Evolutionary conservation across 2,888 invertebrate genomes (phyloP).

Genomic region (Ochropleura plecta): DNA sequence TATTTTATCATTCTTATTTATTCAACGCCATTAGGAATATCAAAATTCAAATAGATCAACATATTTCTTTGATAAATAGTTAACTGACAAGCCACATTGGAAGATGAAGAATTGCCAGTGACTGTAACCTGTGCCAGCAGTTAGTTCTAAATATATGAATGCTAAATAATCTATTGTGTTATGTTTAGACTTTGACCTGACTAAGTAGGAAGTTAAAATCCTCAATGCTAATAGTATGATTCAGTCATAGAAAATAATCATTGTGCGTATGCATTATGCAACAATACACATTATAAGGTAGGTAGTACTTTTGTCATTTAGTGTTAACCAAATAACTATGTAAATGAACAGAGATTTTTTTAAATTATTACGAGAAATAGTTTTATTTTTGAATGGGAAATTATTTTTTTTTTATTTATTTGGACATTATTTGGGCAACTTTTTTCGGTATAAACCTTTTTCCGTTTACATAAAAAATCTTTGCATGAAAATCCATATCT

Average conservation of each 20-base stretch:
- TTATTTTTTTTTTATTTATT: no score
- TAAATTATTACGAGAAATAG: no score
- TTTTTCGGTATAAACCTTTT: no score
- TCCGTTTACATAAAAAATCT: no score
- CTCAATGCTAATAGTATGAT: slow-evolving; percentile 30
- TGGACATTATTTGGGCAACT: no score
- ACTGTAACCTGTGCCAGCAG: slow-evolving; percentile 8
- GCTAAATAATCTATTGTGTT: slow-evolving; percentile 15
- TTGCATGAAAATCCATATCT: no score
- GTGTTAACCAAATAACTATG: neutral
- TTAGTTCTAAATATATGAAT: slow-evolving; percentile 34
- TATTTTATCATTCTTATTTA: no score
- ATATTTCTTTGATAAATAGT: neutral
- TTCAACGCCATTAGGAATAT: neutral
- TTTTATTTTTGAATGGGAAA: no score
- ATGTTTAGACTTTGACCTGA: slow-evolving; percentile 23
- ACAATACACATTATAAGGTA: slow-evolving; percentile 4
- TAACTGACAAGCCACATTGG: slow-evolving; percentile 10
- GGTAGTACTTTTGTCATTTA: slow-evolving; percentile 3
- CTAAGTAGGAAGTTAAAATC: slow-evolving; percentile 31
- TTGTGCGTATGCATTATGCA: neutral
- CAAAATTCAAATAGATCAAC: neutral
- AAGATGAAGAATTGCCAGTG: slow-evolving; percentile 6
- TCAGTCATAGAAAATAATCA: slow-evolving; percentile 14
- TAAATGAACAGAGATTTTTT: no score